A percentile compares a stretch with the other conserved stretches of the same genome.
Evolutionary conservation across 2,888 invertebrate species (phyloP).

Genomic region (Orthonevra nobilis): DNA sequence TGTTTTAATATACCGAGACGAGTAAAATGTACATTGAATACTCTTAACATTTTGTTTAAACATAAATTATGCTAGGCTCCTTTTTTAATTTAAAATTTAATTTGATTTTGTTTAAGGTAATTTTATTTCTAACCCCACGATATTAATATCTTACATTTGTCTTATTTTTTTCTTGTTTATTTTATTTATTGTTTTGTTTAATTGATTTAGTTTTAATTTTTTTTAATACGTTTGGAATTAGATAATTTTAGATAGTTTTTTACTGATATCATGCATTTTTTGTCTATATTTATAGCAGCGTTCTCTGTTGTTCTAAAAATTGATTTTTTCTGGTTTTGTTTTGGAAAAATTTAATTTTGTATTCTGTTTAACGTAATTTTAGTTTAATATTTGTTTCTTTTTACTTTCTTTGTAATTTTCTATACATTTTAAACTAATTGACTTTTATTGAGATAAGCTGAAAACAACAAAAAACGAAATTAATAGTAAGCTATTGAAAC

Average conservation of each 20-base stretch:
- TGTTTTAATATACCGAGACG: constrained; percentile 58
- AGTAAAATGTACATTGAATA: constrained; percentile 68
- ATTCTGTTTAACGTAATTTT: constrained; percentile 18
- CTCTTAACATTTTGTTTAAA: constrained; percentile 60
- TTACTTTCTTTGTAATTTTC: constrained; percentile 48
- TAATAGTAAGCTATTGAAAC: constrained; percentile 36
- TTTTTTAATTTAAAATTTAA: constrained; percentile 40
- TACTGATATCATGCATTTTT: constrained; percentile 46
- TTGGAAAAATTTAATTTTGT: constrained; percentile 50
- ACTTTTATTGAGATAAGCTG: constrained; percentile 78
- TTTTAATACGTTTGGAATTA: constrained; percentile 59
- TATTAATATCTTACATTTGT: constrained; percentile 64
- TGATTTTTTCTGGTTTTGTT: too few species aligned
- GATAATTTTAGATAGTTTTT: constrained; percentile 59
- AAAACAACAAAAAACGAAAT: constrained; percentile 17
- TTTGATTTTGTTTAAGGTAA: constrained; percentile 41
- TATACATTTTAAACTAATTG: constrained; percentile 72
- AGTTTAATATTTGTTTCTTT: constrained; percentile 19
- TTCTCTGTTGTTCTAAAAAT: constrained; percentile 56
- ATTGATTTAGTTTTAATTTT: constrained; percentile 56
- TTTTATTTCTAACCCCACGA: constrained; percentile 56
- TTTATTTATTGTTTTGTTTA: constrained; percentile 62
- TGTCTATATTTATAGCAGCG: constrained; percentile 43
- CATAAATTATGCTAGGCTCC: constrained; percentile 61
- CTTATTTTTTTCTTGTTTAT: constrained; percentile 22